phyloP scores from a whole-genome alignment of 2,888 invertebrate species.

The Lepidochitona cinerea region DNA sequence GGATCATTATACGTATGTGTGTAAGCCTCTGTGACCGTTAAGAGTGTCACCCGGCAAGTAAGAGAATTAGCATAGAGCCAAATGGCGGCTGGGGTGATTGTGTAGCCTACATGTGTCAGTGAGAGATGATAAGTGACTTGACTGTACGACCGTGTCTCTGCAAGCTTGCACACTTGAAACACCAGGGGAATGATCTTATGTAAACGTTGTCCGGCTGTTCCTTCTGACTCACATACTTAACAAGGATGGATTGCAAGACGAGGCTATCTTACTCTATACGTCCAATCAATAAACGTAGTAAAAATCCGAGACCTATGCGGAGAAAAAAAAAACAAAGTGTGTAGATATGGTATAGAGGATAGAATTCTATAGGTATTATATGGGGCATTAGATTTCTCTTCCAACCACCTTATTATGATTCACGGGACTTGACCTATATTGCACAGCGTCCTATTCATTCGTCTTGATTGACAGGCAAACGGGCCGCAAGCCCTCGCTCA shows the following conservation, averaged over 20 bases:
- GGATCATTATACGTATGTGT: too few species aligned
- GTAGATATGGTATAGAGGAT: neutral
- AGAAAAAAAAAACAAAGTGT: neutral
- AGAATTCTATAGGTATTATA: neutral
- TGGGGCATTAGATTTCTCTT: neutral
- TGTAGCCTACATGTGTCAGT: slow-evolving; percentile 6
- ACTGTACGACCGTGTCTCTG: neutral
- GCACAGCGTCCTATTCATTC: slow-evolving; percentile 1
- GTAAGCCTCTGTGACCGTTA: too few species aligned
- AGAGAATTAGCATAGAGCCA: neutral
- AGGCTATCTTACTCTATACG: neutral
- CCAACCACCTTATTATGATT: neutral
- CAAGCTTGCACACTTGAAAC: neutral
- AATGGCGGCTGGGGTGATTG: neutral
- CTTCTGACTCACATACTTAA: neutral
- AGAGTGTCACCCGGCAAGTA: neutral
- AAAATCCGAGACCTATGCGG: too few species aligned
- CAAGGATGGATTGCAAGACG: neutral
- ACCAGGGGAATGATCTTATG: neutral
- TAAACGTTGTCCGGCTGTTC: neutral
- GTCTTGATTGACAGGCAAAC: neutral
- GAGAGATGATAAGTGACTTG: slow-evolving; percentile 1
- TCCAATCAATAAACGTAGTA: neutral
- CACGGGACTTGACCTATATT: slow-evolving; percentile 1
- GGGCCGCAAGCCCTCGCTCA: too few species aligned